Conservation (phyloP, 2,113 vertebrate species). For the Irena cyanogastra region DNA sequence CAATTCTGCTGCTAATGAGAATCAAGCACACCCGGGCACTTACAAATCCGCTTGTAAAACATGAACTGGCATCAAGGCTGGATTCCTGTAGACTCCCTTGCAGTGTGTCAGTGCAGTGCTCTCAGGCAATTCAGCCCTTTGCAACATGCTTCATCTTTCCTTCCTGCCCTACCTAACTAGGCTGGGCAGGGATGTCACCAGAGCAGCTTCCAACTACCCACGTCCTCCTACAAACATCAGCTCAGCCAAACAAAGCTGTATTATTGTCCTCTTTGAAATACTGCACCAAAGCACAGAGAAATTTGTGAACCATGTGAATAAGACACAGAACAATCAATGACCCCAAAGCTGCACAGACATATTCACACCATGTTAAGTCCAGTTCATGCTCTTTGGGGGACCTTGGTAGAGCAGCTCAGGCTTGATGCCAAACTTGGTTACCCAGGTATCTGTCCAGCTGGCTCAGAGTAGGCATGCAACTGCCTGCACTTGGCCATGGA, state of each 20-base stretch:
- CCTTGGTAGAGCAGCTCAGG: not conserved
- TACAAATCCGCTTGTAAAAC: not conserved
- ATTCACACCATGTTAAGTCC: not conserved
- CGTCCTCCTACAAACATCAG: not conserved
- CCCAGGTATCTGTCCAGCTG: not conserved
- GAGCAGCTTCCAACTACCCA: not conserved
- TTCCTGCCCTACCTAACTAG: not conserved
- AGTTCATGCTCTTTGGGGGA: not conserved
- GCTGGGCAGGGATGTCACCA: not conserved
- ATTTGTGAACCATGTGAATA: not conserved
- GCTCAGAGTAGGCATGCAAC: not conserved
- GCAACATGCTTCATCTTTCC: not conserved
- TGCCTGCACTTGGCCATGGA: not conserved
- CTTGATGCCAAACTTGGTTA: not conserved
- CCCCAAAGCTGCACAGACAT: not conserved
- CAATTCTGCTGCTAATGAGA: not conserved
- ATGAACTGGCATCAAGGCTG: not conserved
- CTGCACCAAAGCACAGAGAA: not conserved
- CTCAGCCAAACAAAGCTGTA: not conserved
- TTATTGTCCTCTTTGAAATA: not conserved
- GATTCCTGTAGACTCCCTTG: not conserved
- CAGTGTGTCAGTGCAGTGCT: not conserved
- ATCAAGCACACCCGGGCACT: not conserved
- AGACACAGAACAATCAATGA: not conserved
- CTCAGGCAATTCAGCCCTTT: not conserved